phyloP scores from a whole-genome alignment of 2,888 invertebrate genomes.

The Plutella xylostella region DNA sequence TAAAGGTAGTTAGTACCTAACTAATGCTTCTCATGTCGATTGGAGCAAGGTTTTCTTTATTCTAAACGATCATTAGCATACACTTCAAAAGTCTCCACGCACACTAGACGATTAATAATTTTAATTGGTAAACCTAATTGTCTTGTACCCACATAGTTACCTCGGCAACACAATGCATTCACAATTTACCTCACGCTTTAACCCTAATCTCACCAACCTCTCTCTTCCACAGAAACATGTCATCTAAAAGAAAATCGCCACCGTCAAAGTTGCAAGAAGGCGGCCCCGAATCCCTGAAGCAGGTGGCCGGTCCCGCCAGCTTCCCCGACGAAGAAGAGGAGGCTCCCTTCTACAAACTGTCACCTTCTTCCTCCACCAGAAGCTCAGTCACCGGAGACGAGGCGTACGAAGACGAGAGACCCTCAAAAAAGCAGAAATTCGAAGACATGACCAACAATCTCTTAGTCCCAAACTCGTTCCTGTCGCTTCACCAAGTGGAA shows the following conservation, averaged over 20 bases:
- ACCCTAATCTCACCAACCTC: not conserved
- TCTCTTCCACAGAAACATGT: conserved; percentile 81
- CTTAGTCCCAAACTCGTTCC: conserved; percentile 63
- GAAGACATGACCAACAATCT: conserved; percentile 74
- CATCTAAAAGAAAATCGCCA: conserved; percentile 96
- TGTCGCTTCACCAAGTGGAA: conserved; percentile 70
- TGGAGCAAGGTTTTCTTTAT: too few species aligned
- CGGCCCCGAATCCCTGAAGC: conserved; percentile 60
- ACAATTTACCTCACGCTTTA: not conserved
- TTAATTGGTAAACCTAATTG: too few species aligned
- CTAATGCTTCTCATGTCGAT: too few species aligned
- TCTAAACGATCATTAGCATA: too few species aligned
- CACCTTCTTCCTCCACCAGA: conserved; percentile 57
- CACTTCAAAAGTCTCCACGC: too few species aligned
- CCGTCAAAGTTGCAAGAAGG: conserved; percentile 92
- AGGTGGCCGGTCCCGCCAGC: conserved; percentile 64
- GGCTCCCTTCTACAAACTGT: conserved; percentile 56
- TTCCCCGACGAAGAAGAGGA: conserved; percentile 55
- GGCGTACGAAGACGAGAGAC: conserved; percentile 71
- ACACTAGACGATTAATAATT: too few species aligned
- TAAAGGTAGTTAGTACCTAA: too few species aligned
- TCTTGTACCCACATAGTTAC: too few species aligned
- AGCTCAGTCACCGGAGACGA: conserved; percentile 72
- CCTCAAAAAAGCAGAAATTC: conserved; percentile 72
- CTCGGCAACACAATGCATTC: too few species aligned